phyloP scores from a whole-genome alignment of 1,140 invertebrate species.

The Chironomus tepperi region DNA sequence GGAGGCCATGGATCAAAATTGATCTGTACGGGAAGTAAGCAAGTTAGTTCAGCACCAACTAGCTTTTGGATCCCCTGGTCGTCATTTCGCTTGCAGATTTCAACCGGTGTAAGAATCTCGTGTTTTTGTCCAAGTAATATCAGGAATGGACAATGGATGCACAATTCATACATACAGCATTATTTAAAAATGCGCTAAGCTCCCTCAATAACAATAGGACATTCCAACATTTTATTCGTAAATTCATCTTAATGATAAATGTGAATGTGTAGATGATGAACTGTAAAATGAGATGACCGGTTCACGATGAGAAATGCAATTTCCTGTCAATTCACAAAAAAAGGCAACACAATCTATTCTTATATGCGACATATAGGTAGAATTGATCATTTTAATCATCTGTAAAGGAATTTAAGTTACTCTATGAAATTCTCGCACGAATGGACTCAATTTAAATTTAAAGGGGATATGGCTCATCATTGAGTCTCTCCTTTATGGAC shows the following conservation, averaged over 20 bases:
- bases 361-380: neutral
- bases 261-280: neutral
- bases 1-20: too few relatives aligned
- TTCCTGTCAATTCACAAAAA: neutral
- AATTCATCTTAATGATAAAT: conserved; percentile 4
- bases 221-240: too few relatives aligned
- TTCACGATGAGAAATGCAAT: conserved; percentile 18
- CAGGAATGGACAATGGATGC: too few relatives aligned
- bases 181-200: too few relatives aligned
- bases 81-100: too few relatives aligned
- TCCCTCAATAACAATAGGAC: too few relatives aligned
- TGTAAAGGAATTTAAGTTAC: neutral
- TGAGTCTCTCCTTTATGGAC: neutral
- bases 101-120: too few relatives aligned
- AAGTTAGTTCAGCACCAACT: too few relatives aligned
- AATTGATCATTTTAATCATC: conserved; percentile 19
- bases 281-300: conserved; percentile 7
- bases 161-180: too few relatives aligned
- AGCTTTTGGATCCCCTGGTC: too few relatives aligned
- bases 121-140: too few relatives aligned
- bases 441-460: conserved; percentile 19
- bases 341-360: neutral
- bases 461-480: neutral
- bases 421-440: conserved; percentile 16
- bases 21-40: too few relatives aligned